phyloP scores from a whole-genome alignment of 1,140 invertebrate genomes.

The Drosophila cardini region DNA sequence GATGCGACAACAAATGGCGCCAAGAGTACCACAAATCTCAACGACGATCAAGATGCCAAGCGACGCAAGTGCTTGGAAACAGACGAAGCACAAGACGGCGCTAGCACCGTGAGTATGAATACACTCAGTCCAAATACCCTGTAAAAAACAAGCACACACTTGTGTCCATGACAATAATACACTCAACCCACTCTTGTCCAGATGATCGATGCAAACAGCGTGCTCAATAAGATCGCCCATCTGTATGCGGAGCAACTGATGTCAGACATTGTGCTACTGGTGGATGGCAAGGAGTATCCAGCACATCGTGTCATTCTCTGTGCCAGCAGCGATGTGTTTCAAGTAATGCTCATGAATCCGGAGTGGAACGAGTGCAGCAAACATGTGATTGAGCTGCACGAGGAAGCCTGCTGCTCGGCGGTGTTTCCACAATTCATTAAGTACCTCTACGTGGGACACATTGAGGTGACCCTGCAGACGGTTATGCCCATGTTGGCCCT shows the following conservation, averaged over 20 bases:
- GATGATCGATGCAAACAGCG: conserved; percentile 92
- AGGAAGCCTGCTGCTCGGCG: conserved; percentile 92
- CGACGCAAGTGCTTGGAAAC: conserved; percentile 68
- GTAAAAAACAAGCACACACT: background rate
- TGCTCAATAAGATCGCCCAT: conserved; percentile 92
- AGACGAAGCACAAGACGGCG: conserved; percentile 65
- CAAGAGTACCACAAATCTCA: conserved; percentile 24
- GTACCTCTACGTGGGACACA: conserved; percentile 97
- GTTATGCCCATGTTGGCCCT: conserved; percentile 94
- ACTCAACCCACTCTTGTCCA: conserved; percentile 61
- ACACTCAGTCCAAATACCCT: background rate
- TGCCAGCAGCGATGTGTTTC: conserved; percentile 97
- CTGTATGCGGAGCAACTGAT: conserved; percentile 93
- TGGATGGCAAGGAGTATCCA: conserved; percentile 92
- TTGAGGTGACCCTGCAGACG: conserved; percentile 92
- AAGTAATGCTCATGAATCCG: conserved; percentile 97
- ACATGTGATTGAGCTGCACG: conserved; percentile 92
- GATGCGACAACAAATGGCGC: conserved; percentile 25
- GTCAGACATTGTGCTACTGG: conserved; percentile 93
- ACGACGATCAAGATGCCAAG: conserved; percentile 70
- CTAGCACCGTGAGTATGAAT: conserved; percentile 68
- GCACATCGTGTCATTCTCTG: conserved; percentile 96
- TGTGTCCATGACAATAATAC: background rate
- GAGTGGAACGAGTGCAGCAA: conserved; percentile 96
- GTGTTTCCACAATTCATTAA: conserved; percentile 96